A percentile compares a stretch with the other conserved stretches of the same genome.
These are phyloP conservation scores for Brachypteracias leptosomus DNA, from an alignment of 2,113 vertebrate genomes.

Conservation along the genomic window DNA sequence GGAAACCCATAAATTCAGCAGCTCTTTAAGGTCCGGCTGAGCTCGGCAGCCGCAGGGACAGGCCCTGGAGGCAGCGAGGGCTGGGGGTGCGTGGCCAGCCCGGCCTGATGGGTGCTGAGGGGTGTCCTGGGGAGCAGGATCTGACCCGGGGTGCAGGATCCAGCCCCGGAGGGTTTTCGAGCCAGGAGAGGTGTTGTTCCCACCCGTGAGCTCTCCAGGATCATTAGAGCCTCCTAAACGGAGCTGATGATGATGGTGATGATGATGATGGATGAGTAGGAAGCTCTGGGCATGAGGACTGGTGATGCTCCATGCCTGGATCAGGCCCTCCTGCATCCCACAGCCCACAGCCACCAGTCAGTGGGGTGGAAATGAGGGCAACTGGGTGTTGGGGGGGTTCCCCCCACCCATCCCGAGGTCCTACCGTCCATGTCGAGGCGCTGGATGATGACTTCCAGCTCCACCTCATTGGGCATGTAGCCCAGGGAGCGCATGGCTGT, in stretches of 20 bases:
- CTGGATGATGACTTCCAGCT: constrained; percentile 95
- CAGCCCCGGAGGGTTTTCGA: accelerated
- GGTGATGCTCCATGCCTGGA: background rate
- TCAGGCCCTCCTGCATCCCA: background rate
- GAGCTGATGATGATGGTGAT: background rate
- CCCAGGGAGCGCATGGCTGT: constrained; percentile 94
- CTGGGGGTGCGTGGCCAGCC: background rate
- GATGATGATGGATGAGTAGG: background rate
- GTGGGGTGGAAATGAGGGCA: accelerated
- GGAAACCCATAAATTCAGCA: background rate
- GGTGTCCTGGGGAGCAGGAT: background rate
- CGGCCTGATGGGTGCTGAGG: accelerated
- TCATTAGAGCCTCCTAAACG: background rate
- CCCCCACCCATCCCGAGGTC: background rate
- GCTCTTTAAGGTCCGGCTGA: background rate
- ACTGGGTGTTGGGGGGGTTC: accelerated
- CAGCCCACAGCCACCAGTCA: background rate
- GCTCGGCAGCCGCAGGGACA: background rate
- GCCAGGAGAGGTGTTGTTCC: background rate
- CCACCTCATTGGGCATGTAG: constrained; percentile 97
- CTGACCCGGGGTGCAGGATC: background rate
- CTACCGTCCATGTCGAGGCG: constrained; percentile 95
- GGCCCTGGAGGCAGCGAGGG: accelerated
- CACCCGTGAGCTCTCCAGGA: accelerated
- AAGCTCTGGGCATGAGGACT: background rate